Evolutionary conservation across 2,888 invertebrate species (phyloP).

Genomic region (Xestia sexstrigata): DNA sequence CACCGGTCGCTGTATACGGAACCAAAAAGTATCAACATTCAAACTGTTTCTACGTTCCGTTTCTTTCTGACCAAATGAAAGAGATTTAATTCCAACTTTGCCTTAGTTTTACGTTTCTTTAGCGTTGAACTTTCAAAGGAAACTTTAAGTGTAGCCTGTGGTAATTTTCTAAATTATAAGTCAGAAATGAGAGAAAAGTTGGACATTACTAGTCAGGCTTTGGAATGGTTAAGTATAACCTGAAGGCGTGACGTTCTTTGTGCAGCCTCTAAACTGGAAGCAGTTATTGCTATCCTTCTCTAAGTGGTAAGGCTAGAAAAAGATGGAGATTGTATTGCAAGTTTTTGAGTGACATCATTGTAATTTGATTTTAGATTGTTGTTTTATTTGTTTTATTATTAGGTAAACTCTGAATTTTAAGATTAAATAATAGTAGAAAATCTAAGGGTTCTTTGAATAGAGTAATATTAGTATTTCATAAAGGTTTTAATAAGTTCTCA

Average conservation of each 20-base stretch:
- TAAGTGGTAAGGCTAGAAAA: neutral
- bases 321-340: neutral
- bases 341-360: neutral
- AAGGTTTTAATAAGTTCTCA: neutral
- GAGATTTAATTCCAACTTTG: slow-evolving; percentile 46
- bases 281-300: neutral
- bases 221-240: slow-evolving; percentile 17
- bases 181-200: slow-evolving; percentile 43
- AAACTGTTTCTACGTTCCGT: slow-evolving; percentile 13
- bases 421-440: too few relatives aligned
- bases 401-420: neutral
- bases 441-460: neutral
- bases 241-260: slow-evolving; percentile 10
- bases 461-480: neutral
- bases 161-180: slow-evolving; percentile 54
- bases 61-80: slow-evolving; percentile 28
- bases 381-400: neutral
- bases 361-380: neutral
- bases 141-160: slow-evolving; percentile 37
- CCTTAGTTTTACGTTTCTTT: slow-evolving; percentile 29
- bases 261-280: neutral
- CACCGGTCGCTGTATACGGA: neutral
- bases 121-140: slow-evolving; percentile 31
- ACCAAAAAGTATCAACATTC: slow-evolving; percentile 28
- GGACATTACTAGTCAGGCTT: slow-evolving; percentile 1